A percentile compares a stretch with the other conserved stretches of the same genome.
phyloP scores from a whole-genome alignment of 2,888 invertebrate genomes.

The Melangyna quadrimaculata region DNA sequence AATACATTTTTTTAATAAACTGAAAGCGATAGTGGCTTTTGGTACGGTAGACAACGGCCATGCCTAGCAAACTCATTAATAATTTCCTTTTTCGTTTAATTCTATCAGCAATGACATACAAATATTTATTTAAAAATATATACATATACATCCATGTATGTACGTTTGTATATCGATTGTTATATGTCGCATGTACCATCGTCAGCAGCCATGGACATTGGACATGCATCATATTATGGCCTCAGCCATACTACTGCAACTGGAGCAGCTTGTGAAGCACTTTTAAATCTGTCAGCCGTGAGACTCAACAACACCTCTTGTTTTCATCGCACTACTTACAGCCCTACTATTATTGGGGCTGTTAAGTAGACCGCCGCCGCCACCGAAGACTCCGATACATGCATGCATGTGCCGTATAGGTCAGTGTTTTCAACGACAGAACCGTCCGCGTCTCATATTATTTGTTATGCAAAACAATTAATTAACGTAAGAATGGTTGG shows the following conservation, averaged over 20 bases:
- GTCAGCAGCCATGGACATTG: background rate
- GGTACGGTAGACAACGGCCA: background rate
- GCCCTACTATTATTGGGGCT: background rate
- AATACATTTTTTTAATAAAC: slow-evolving; percentile 46
- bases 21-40: slow-evolving; percentile 54
- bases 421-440: background rate
- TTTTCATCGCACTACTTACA: background rate
- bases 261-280: background rate
- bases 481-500: slow-evolving; percentile 36
- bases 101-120: slow-evolving; percentile 22
- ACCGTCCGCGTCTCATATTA: slow-evolving; percentile 20
- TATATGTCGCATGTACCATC: background rate
- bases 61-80: slow-evolving; percentile 52
- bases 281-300: slow-evolving; percentile 6
- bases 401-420: slow-evolving; percentile 12
- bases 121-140: background rate
- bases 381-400: background rate
- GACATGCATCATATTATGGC: background rate
- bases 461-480: slow-evolving; percentile 53
- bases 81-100: slow-evolving; percentile 51
- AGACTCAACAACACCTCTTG: slow-evolving; percentile 15
- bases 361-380: background rate
- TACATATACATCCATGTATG: background rate
- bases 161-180: background rate
- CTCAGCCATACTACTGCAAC: background rate